Evolutionary conservation across 2,888 invertebrate genomes (phyloP).

Genomic region (Chymomyza amoena): DNA sequence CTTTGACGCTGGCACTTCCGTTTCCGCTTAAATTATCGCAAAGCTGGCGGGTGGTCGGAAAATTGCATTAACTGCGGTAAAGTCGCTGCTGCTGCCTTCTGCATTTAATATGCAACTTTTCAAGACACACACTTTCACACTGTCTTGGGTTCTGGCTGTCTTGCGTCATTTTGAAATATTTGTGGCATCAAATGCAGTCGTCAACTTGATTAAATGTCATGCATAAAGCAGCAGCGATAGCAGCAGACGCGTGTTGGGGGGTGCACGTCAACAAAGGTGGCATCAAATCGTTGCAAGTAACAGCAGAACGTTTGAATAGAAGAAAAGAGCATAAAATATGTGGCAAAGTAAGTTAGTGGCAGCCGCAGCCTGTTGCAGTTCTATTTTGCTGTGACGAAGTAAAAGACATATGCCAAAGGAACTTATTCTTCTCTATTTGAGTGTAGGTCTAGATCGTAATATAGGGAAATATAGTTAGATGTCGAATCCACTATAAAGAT

Average conservation of each 20-base stretch:
- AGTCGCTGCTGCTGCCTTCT: slow-evolving; percentile 54
- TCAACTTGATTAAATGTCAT: slow-evolving; percentile 74
- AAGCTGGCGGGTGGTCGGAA: slow-evolving; percentile 56
- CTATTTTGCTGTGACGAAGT: neutral
- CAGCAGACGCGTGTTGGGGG: slow-evolving; percentile 9
- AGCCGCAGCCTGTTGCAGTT: slow-evolving; percentile 7
- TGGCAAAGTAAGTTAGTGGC: neutral
- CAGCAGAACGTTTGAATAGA: slow-evolving; percentile 55
- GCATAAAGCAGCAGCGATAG: slow-evolving; percentile 63
- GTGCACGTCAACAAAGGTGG: neutral
- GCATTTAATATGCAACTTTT: slow-evolving; percentile 72
- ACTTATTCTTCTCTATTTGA: no score
- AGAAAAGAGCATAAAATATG: slow-evolving; percentile 37
- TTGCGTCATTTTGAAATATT: slow-evolving; percentile 73
- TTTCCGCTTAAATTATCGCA: slow-evolving; percentile 72
- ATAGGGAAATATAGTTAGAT: no score
- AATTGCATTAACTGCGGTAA: slow-evolving; percentile 71
- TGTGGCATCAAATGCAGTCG: slow-evolving; percentile 74
- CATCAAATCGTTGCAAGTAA: slow-evolving; percentile 39
- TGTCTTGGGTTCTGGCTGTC: slow-evolving; percentile 44
- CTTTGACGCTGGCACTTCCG: slow-evolving; percentile 71
- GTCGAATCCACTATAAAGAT: no score
- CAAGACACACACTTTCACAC: slow-evolving; percentile 36
- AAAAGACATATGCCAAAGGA: neutral
- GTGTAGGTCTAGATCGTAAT: no score